Conservation (phyloP, 2,797 vertebrate genomes). For the Hemitrygon akajei region DNA sequence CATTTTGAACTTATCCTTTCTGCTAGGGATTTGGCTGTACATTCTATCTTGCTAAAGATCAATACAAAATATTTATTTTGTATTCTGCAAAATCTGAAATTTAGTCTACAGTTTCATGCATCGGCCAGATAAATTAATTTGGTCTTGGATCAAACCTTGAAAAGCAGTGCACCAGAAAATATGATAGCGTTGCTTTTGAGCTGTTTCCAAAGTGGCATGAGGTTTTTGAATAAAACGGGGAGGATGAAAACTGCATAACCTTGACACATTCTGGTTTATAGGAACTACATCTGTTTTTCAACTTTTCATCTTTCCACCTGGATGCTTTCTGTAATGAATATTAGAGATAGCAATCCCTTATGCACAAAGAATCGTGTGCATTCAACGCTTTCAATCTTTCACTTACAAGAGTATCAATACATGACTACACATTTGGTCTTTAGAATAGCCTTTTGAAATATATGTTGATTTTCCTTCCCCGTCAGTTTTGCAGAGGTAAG, state of each 20-base stretch:
- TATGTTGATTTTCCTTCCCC: background rate
- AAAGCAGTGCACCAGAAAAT: background rate
- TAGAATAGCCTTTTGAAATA: background rate
- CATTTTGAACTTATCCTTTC: too few species aligned
- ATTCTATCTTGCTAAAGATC: too few species aligned
- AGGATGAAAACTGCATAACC: background rate
- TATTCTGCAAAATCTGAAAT: background rate
- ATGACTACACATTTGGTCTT: background rate
- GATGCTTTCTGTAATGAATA: background rate
- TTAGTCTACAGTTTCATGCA: background rate
- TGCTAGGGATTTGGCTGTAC: too few species aligned
- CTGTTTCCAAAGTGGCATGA: background rate
- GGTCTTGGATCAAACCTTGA: background rate
- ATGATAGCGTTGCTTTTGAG: background rate
- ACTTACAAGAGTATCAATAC: background rate
- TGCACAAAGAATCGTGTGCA: background rate
- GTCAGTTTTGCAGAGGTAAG: background rate
- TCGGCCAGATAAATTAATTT: background rate
- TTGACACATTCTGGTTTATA: background rate
- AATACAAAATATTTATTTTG: too few species aligned
- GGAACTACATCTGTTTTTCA: background rate
- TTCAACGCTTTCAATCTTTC: background rate
- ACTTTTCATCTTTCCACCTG: background rate
- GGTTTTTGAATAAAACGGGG: background rate
- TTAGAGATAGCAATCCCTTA: background rate